Conservation (phyloP, 2,113 vertebrate genomes). For the Labrus mixtus region DNA sequence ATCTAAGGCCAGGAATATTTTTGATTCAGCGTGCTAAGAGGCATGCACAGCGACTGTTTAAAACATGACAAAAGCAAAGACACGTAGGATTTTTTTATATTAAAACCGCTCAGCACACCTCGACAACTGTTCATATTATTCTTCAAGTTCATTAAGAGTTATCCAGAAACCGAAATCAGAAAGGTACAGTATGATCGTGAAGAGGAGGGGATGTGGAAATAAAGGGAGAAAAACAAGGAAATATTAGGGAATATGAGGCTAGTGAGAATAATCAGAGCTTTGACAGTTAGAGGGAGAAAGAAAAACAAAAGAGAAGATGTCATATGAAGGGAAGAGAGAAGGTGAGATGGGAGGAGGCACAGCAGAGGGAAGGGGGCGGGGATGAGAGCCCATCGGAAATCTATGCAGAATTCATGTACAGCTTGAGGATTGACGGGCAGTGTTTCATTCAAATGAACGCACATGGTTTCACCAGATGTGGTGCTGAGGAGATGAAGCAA, state of each 20-base stretch:
- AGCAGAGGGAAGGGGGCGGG: constrained; percentile 11
- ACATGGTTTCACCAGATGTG: constrained; percentile 41
- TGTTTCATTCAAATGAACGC: constrained; percentile 44
- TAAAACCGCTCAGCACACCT: too few species aligned
- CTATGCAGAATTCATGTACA: constrained; percentile 50
- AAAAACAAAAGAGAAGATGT: constrained; percentile 22
- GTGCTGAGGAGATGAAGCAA: constrained; percentile 36
- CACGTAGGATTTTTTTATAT: too few species aligned
- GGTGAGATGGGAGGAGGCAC: constrained; percentile 12
- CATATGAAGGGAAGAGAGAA: neutral
- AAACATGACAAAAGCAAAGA: too few species aligned
- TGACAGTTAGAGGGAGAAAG: neutral
- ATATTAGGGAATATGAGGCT: neutral
- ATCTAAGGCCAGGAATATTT: too few species aligned
- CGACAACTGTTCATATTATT: neutral
- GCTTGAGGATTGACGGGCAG: constrained; percentile 41
- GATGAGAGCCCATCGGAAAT: constrained; percentile 63
- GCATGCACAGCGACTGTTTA: too few species aligned
- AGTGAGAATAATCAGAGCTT: neutral
- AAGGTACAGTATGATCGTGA: neutral
- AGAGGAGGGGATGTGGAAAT: neutral
- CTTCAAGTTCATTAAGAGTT: neutral
- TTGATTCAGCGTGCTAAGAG: too few species aligned
- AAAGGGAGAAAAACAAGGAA: neutral
- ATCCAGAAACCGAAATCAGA: neutral